Base-by-base conservation (phyloP, 2,113 vertebrate species). In the Morone saxatilis region DNA sequence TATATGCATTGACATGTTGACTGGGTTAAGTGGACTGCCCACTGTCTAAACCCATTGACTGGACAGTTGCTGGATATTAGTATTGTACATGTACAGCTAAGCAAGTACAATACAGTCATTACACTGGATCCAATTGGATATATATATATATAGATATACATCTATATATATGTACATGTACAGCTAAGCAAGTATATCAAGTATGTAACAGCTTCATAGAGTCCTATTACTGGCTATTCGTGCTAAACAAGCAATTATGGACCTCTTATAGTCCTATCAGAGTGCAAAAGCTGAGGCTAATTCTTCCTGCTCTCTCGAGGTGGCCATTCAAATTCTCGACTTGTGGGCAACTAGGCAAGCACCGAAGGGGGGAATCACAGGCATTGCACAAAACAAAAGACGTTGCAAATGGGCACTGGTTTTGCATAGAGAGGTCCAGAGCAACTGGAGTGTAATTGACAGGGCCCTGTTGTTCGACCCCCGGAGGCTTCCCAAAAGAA, bases 401-500 rank as follows among this genome's bases (percentile, higher is more conserved):
- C 54, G 59, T 53, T 70, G 47, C 48, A 88, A 88, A 80, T 83
- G 78, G 87, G 56, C 72, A 40, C 4, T 59, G 68, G 57, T 71
- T 87, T 76, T 87, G 62, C 78, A 81, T 54, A 77, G 72, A 77
- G 71, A 75, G 69, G 66, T 88, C 76, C 68, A 80, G 50, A 85
- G 76, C 48, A 90, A 75, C 83, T 75, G 57, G 59, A 75, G 83
- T 90, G 77, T 90, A 86, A 92, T 84, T 85, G 83, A 78, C 68
- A 84, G 71, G 54, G 72, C 78, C 48, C 71, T 66, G 77, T 76
- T 79, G 57, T 88, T 77, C 8, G 50, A 83, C 76, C 81, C 68
- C 71, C 38, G 76, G 81, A 85, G 80, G 71, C 13, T 82, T 75
- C 81, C 81, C 73, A 83, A 80, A 78, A 83, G 78, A 85, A 84